Base-by-base conservation (phyloP, 2,888 invertebrate species). In the Proisotoma minuta region DNA sequence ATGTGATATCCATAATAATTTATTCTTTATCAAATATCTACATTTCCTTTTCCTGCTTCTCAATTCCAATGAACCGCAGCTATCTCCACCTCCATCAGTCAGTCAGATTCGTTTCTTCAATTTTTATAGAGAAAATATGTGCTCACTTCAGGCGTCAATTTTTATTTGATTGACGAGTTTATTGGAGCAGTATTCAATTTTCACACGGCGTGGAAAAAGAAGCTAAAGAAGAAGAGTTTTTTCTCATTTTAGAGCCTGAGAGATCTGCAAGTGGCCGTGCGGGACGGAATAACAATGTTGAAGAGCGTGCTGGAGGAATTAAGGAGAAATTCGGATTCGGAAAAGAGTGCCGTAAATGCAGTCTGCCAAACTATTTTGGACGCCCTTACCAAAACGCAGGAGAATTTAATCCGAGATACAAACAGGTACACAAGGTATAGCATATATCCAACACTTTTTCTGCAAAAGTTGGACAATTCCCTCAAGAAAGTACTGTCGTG, bases 301-400 rank as follows among this genome's bases (percentile, higher is more conserved):
- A 84, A 84, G 72, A 82, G 83, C 0, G 80, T 87, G 29, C 79
- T 87, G 74, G 85, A 86, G 66, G 87, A 88, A 74, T 78, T 88
- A 34, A 79, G 84, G 28, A 80, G 82, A 62, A 85, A 84, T 75
- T 82, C 84, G 75, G 85, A 85, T 62, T 77, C 82, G 1, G 86
- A 86, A 76, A 85, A 84, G 75, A 83, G 83, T 67, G 84, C 85
- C 1, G 82, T 88, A 57, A 84, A 83, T 74, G 81, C 83, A 4
- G 84, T 86, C 48, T 12, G 43, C 18, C 84, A 85, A 70, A 84
- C 84, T 12, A 80, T 85, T 77, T 83, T 85, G 72, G 85, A 87
- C 68, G 83, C 84, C 2, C 84, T 88, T 69, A 82, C 82, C 20
- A 85, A 85, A 75, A 86, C 85, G 0, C 85, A 87, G 72, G 82